Percentiles rank a stretch among this genome's conserved stretches.
Conservation (phyloP, 2,113 vertebrate species). For the Laticauda colubrina region DNA sequence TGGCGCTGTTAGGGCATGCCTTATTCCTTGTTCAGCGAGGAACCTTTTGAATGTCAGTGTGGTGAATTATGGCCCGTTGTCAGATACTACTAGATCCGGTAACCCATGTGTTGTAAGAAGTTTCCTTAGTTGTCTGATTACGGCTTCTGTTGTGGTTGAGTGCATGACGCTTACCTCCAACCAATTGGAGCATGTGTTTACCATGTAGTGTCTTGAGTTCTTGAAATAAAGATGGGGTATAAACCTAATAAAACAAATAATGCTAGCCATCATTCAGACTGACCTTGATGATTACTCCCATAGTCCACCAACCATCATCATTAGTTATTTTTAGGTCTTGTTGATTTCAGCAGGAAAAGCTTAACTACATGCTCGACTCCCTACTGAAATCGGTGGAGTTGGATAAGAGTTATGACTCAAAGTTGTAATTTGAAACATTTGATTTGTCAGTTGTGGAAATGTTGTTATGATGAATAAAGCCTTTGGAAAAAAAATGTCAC, state of each 20-base stretch:
- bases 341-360: background rate
- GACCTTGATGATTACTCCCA: background rate
- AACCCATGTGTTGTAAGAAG: too few relatives aligned
- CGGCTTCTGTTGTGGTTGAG: too few relatives aligned
- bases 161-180: too few relatives aligned
- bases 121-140: too few relatives aligned
- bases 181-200: too few relatives aligned
- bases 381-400: background rate
- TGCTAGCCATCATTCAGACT: background rate
- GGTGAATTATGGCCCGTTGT: too few relatives aligned
- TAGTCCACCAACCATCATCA: background rate
- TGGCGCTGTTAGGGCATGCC: too few relatives aligned
- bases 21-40: too few relatives aligned
- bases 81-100: too few relatives aligned
- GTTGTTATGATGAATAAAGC: constrained; percentile 12
- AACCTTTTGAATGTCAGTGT: too few relatives aligned
- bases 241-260: background rate
- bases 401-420: background rate
- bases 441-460: background rate
- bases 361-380: background rate
- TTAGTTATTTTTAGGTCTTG: background rate
- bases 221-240: background rate
- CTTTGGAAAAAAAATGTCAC: background rate
- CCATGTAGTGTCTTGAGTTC: background rate
- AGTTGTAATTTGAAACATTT: background rate